Evolutionary conservation across 2,113 vertebrate species (phyloP), one percentile per base, ranked within the genome.

Genomic region (Thalassoma bifasciatum): DNA sequence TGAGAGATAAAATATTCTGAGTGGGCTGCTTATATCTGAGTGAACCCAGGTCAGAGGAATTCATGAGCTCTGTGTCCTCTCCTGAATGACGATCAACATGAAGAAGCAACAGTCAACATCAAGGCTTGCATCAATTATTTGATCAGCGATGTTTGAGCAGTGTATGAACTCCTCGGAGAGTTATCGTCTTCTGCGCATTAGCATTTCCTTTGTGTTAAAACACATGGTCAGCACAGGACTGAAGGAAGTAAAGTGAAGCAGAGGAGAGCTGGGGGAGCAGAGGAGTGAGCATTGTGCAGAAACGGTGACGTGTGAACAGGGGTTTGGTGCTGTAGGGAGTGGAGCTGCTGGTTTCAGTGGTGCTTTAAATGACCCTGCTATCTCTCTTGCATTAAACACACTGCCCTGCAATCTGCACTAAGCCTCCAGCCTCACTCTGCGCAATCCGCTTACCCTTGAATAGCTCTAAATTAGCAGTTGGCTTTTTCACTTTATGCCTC

Each of bases 401-500:
- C 89, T 84, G 75, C 59, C 71, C 87, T 78, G 77, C 84, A 91
- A 88, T 93, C 91, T 88, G 79, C 86, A 72, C 79, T 88, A 85
- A 92, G 90, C 92, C 86, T 66, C 61, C 4, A 90, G 90, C 86
- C 83, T 89, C 79, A 78, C 89, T 85, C 82, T 75, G 51, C 77
- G 66, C 88, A 91, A 91, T 92, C 86, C 84, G 79, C 88, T 91
- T 92, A 89, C 80, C 86, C 87, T 83, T 66, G 72, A 88, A 90
- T 88, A 84, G 81, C 83, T 86, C 77, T 72, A 87, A 91, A 89
- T 92, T 90, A 91, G 85, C 63, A 73, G 71, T 86, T 73, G 79
- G 67, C 81, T 88, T 88, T 90, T 87, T 89, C 79, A 88, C 85
- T 91, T 80, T 81, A 24, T 84, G 79, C 79, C 19, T 86, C 75